Evolutionary conservation across 2,888 invertebrate genomes (phyloP).

Genomic region (Sericinus montela): DNA sequence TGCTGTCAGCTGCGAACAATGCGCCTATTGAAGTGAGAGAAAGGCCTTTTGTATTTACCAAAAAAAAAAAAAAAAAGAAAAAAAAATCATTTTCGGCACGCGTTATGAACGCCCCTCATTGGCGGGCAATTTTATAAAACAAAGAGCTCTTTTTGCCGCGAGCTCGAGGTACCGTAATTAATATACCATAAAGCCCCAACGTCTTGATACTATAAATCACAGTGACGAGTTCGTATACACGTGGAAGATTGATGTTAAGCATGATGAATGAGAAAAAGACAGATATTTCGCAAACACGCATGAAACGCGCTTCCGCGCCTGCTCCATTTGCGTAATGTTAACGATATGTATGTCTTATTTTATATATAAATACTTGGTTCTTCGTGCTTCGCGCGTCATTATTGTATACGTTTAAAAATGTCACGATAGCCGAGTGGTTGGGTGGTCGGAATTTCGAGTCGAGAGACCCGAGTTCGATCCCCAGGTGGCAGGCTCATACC

Average conservation of each 20-base stretch:
- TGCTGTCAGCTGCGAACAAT: not conserved
- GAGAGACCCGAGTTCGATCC: too few relatives aligned
- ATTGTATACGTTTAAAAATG: too few relatives aligned
- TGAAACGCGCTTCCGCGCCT: too few relatives aligned
- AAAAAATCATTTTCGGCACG: conserved; percentile 12
- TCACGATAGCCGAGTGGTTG: too few relatives aligned
- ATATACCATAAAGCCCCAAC: conserved; percentile 6
- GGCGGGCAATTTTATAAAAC: not conserved
- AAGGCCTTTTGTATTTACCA: conserved; percentile 3
- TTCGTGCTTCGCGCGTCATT: too few relatives aligned
- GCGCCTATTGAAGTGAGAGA: not conserved
- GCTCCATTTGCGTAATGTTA: too few relatives aligned
- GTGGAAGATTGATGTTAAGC: conserved; percentile 9
- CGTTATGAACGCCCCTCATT: not conserved
- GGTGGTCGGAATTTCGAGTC: too few relatives aligned
- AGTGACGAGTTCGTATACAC: not conserved
- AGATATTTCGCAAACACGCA: not conserved
- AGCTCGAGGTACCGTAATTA: conserved; percentile 12
- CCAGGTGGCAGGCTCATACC: too few relatives aligned
- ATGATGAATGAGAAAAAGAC: not conserved
- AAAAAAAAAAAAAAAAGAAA: too few relatives aligned
- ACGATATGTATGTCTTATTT: too few relatives aligned
- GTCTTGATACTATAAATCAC: conserved; percentile 1
- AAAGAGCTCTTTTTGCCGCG: conserved; percentile 2
- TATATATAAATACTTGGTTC: too few relatives aligned